Percentiles rank a stretch among this genome's conserved stretches.
Conservation (phyloP, 1,140 invertebrate genomes). For the Neotoxoptera formosana region DNA sequence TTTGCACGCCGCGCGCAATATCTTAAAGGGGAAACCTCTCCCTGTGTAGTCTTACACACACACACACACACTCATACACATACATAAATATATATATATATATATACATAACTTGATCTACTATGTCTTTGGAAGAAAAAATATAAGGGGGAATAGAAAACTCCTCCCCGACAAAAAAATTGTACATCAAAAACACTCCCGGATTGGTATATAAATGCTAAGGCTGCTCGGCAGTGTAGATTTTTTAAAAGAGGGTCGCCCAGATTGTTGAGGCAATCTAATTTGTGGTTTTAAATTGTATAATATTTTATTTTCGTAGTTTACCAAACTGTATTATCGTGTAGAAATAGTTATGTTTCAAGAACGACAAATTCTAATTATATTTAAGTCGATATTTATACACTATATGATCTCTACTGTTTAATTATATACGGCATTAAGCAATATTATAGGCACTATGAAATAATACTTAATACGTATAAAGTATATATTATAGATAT, state of each 20-base stretch:
- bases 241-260: conserved; percentile 34
- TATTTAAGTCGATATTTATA: neutral
- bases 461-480: neutral
- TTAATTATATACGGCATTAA: neutral
- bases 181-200: conserved; percentile 52
- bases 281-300: conserved; percentile 37
- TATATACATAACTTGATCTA: conserved; percentile 34
- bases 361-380: neutral
- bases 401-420: neutral
- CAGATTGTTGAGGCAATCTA: neutral
- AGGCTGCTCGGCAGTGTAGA: neutral
- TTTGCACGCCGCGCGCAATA: conserved; percentile 51
- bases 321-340: neutral
- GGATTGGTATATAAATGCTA: neutral
- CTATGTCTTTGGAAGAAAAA: conserved; percentile 25
- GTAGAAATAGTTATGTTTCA: neutral
- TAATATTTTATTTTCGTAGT: conserved; percentile 14
- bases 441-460: neutral
- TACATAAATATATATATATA: no score
- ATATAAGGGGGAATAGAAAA: conserved; percentile 17
- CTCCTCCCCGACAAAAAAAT: conserved; percentile 45
- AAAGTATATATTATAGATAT: neutral
- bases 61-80: neutral
- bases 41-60: neutral
- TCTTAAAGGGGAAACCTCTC: conserved; percentile 55